Base-by-base conservation (phyloP, 1,140 invertebrate genomes). In the Atopsyche davidsoni region DNA sequence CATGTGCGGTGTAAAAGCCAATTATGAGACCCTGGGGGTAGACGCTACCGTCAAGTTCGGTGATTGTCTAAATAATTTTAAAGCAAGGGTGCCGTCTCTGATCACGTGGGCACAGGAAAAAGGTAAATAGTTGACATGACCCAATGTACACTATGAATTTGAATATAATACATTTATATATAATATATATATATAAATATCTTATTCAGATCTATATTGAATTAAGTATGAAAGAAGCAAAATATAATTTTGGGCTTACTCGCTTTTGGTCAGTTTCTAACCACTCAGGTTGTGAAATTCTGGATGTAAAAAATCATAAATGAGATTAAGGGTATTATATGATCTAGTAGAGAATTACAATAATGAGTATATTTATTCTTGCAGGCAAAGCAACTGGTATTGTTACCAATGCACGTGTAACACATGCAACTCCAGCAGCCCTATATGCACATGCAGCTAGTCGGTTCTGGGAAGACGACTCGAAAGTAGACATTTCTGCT, bases 391-490 rank as follows among this genome's bases (percentile, higher is more conserved):
- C 39, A 10, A 56, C 54, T 82, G 93, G 92, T 7, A 82, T 96
- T 35, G 89, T 96, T 1, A 95, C 92, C 0, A 96, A 86, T 0
- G 90, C 90, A 13, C 76, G 89, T 41, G 82, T 96, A 0, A 95
- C 92, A 0, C 91, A 96, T 65, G 93, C 92, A 0, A 95, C 92
- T 0, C 93, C 92, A 0, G 83, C 84, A 0, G 87, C 87, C 0
- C 64, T 87, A 0, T 96, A 93, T 63, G 88, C 91, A 1, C 83
- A 91, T 62, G 75, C 77, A 2, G 67, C 89, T 0, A 72, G 86
- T 52, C 69, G 89, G 4, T 73, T 78, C 23, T 92, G 89, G 89
- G 89, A 92, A 60, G 79, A 79, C 52, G 85, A 86, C 59, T 69
- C 64, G 0, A 70, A 60, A 40, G 75, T 84, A 59, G 77, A 78